Evolutionary conservation across 2,113 vertebrate species (phyloP).

Genomic region (Neolamprologus caudopunctatus): DNA sequence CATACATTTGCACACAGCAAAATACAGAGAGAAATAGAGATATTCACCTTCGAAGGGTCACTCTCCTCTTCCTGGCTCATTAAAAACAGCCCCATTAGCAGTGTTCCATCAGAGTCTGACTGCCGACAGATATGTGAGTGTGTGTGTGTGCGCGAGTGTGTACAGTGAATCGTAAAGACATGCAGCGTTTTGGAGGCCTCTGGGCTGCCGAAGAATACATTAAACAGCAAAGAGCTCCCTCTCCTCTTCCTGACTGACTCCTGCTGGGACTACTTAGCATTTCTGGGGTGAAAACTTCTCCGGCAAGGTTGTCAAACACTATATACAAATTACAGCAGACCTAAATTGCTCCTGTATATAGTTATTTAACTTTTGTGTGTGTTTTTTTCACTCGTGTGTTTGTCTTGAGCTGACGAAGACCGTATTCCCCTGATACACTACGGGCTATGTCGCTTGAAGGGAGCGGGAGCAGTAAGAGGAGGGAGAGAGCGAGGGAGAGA

Average conservation of each 20-base stretch:
- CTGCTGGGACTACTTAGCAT: conserved; percentile 72
- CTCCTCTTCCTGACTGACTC: conserved; percentile 65
- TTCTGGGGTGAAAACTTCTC: conserved; percentile 65
- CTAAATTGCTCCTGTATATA: conserved; percentile 57
- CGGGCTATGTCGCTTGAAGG: conserved; percentile 43
- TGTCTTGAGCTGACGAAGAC: conserved; percentile 51
- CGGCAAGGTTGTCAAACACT: conserved; percentile 67
- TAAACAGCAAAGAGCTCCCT: conserved; percentile 65
- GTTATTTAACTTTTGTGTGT: conserved; percentile 59
- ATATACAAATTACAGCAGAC: conserved; percentile 56
- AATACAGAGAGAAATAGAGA: conserved; percentile 55
- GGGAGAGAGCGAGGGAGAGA: neutral
- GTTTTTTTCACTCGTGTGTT: conserved; percentile 28
- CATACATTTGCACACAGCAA: conserved; percentile 8
- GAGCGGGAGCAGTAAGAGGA: neutral
- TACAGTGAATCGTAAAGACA: conserved; percentile 49
- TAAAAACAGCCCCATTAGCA: conserved; percentile 72
- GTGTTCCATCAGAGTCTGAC: conserved; percentile 62
- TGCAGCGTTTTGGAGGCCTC: conserved; percentile 64
- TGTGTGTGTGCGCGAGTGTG: conserved; percentile 3
- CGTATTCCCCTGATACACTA: conserved; percentile 39
- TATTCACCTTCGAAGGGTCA: conserved; percentile 70
- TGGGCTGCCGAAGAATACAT: conserved; percentile 67
- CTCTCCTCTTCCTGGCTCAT: conserved; percentile 69
- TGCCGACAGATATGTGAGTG: conserved; percentile 57